Base-by-base conservation (phyloP, 2,113 vertebrate genomes). In the Panthera tigris region DNA sequence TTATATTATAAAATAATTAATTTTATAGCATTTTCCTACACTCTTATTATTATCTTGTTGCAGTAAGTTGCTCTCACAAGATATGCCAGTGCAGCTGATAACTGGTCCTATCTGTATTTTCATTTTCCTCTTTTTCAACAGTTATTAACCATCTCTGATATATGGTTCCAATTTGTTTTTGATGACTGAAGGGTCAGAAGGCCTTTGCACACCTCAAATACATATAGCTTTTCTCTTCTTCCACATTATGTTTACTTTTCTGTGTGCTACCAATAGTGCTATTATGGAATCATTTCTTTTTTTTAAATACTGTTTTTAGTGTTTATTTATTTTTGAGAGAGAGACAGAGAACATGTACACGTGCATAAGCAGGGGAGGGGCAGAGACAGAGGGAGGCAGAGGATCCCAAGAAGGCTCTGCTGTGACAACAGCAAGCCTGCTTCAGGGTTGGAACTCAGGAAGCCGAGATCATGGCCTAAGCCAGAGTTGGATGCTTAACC, bases 1-100 rank as follows among this genome's bases (percentile, higher is more conserved):
- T 68, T 79, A 45, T 33, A 74, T 88, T 71, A 92, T 63, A 66
- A 89, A 95, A 85, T 52, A 85, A 91, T 80, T 79, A 55, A 69
- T 74, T 88, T 79, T 65, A 71, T 39, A 89, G 4, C 15, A 95
- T 83, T 84, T 18, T 8, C 6, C 89, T 18, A 41, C 27, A 78
- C 25, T 91, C 57, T 85, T 80, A 50, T 41, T 84, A 66, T 88
- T 86, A 66, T 69, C 48, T 82, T 48, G 66, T 81, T 66, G n/a
- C 81, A 92, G 7, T 74, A 89, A 89, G 80, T 33, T 50, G 23
- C 7, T 78, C 36, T 92, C 11, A 41, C 69, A 87, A 91, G 39
- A 91, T 13, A 61, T 27, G 15, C 14, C 8, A 39, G 36, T 50
- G 7, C 18, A 93, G 21, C 39, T 90, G n/a, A 86, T 57, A 25